Percentiles rank a stretch among this genome's conserved stretches.
Conservation (phyloP, 1,140 invertebrate genomes). For the Cepaea nemoralis region DNA sequence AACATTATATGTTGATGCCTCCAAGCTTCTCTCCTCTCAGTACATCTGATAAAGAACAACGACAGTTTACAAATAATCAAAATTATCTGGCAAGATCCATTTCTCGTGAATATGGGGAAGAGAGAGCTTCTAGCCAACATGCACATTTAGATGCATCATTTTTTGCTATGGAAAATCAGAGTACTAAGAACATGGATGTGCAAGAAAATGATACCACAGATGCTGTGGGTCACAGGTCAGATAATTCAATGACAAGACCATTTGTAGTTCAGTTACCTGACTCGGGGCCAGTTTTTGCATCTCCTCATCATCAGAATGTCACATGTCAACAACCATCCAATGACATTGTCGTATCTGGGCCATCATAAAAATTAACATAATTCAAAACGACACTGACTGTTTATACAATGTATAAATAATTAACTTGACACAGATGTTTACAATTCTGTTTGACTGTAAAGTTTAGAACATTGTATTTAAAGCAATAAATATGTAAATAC, state of each 20-base stretch:
- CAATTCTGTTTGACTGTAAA: too few species aligned
- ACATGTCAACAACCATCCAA: not conserved
- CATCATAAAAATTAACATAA: not conserved
- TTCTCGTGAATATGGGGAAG: not conserved
- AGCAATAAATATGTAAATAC: too few species aligned
- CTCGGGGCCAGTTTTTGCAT: slow-evolving; percentile 32
- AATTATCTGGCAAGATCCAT: not conserved
- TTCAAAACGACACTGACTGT: not conserved
- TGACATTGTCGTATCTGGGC: not conserved
- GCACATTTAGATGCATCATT: not conserved
- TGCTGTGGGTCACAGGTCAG: not conserved
- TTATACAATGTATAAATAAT: too few species aligned
- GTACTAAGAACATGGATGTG: not conserved
- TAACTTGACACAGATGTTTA: too few species aligned
- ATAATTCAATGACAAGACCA: slow-evolving; percentile 17
- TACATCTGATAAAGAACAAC: not conserved
- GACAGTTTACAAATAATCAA: not conserved
- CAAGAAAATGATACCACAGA: not conserved
- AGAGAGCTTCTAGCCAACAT: not conserved
- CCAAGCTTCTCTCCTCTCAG: slow-evolving; percentile 21
- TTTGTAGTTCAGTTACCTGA: slow-evolving; percentile 40
- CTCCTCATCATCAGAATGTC: not conserved
- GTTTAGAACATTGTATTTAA: too few species aligned
- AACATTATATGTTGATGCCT: not conserved
- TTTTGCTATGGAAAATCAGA: not conserved